Conservation (phyloP, 2,113 vertebrate species). For the Struthidea cinerea region DNA sequence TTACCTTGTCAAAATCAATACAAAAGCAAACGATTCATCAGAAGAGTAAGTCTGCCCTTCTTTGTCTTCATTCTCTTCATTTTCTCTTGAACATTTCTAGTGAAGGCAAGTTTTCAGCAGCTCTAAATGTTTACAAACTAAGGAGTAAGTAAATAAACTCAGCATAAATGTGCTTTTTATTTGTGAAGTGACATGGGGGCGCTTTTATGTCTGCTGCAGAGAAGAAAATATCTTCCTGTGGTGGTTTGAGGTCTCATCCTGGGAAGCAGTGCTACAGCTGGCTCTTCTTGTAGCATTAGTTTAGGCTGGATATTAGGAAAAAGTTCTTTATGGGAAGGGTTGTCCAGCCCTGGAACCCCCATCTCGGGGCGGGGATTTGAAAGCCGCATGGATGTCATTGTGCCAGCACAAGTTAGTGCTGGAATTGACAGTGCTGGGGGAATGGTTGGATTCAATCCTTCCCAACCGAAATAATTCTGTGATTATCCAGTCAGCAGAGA, state of each 20-base stretch:
- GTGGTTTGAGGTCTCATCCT: background rate
- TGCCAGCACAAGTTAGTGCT: no score
- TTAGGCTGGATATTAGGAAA: background rate
- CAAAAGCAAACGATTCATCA: slow-evolving; percentile 65
- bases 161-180: background rate
- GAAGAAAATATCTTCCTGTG: background rate
- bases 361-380: background rate
- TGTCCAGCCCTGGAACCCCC: background rate
- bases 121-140: background rate
- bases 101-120: background rate
- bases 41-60: slow-evolving; percentile 67
- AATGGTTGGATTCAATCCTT: rapidly evolving
- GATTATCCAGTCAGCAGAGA: background rate
- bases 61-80: background rate
- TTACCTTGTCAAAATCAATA: slow-evolving; percentile 78
- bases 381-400: rapidly evolving
- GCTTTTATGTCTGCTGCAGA: background rate
- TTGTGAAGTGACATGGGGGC: background rate
- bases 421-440: background rate
- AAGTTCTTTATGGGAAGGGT: background rate
- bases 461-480: background rate
- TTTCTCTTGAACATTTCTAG: background rate
- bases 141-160: background rate
- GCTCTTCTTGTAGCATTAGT: background rate
- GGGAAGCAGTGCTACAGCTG: background rate